Evolutionary conservation across 1,140 invertebrate species (phyloP), one percentile per base, ranked within the genome.

Genomic region (Atta texana): DNA sequence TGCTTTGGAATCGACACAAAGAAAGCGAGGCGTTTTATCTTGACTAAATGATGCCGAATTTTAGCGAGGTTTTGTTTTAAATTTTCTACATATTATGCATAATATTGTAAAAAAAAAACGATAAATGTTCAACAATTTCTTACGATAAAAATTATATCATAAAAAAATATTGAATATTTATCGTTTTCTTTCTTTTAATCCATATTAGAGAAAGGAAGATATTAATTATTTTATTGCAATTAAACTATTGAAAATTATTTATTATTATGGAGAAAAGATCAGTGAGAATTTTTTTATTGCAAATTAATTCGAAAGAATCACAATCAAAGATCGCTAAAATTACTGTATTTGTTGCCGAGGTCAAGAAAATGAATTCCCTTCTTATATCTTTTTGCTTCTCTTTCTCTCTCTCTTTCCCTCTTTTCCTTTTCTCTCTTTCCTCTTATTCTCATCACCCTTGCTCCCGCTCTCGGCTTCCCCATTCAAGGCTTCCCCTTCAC

Each of bases 301-400:
- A 0, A 44, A 49, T 82, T 74, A 57, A 74, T 82, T 66, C 2
- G 34, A 71, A 8, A 57, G 18, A 59, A 28, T 57, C 10, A 44
- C 5, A 69, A 63, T n/a, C 28, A 10, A 14, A 59, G 14, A 31
- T 72, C n/a, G 8, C 57, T 28, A 49, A 4, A 8, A 69, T 81
- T 18, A 28, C 6, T 86, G 71, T 87, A 90, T 89, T 91, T 92
- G 90, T 94, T 93, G 90, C 86, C 93, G 92, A 94, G 94, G 94
- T 95, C 94, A 94, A 94, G 93, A 92, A 94, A 94, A 92, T 90
- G 90, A 94, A 94, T 88, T 84, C 88, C 89, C 90, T 89, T 92
- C 89, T 92, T 92, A 89, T 88, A 91, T 90, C 86, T 69, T 59
- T 86, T 69, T 34, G 59, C 71, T 75, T 87, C 87, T 39, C 88